Evolutionary conservation across 2,113 vertebrate genomes (phyloP).

Genomic region (Typhlomys cinereus): DNA sequence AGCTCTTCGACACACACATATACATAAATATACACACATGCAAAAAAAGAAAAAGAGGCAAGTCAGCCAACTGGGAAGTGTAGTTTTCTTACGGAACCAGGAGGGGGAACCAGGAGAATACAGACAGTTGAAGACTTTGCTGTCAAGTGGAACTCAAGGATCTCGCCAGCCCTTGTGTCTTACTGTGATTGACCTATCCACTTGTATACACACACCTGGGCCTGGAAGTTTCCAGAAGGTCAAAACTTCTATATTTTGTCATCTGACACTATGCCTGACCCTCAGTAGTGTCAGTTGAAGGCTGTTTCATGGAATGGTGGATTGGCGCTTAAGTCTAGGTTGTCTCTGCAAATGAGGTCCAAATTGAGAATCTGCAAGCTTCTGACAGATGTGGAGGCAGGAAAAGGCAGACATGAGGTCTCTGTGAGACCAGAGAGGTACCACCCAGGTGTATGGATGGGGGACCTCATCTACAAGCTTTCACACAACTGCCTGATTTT

Average conservation of each 20-base stretch:
- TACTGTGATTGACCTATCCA: not conserved
- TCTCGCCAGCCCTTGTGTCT: not conserved
- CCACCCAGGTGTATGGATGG: too few relatives aligned
- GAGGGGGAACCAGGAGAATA: too few relatives aligned
- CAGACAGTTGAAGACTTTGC: too few relatives aligned
- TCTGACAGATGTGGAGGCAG: not conserved
- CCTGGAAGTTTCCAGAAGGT: not conserved
- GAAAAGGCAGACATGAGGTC: fast-evolving
- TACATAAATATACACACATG: too few relatives aligned
- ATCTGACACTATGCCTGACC: not conserved
- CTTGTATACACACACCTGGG: too few relatives aligned
- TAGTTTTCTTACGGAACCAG: too few relatives aligned
- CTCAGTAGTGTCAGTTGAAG: not conserved
- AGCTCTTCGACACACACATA: too few relatives aligned
- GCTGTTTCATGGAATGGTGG: not conserved
- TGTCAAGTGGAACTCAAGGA: too few relatives aligned
- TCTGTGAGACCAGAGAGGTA: not conserved
- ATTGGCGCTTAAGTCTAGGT: not conserved
- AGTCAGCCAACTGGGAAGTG: too few relatives aligned
- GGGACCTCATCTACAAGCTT: fast-evolving
- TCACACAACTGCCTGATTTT: not conserved
- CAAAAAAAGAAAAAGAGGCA: too few relatives aligned
- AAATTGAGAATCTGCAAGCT: fast-evolving
- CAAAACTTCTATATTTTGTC: not conserved
- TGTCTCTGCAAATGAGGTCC: fast-evolving